Conservation (phyloP, 2,888 invertebrate genomes). For the Strigamia transsilvanica region DNA sequence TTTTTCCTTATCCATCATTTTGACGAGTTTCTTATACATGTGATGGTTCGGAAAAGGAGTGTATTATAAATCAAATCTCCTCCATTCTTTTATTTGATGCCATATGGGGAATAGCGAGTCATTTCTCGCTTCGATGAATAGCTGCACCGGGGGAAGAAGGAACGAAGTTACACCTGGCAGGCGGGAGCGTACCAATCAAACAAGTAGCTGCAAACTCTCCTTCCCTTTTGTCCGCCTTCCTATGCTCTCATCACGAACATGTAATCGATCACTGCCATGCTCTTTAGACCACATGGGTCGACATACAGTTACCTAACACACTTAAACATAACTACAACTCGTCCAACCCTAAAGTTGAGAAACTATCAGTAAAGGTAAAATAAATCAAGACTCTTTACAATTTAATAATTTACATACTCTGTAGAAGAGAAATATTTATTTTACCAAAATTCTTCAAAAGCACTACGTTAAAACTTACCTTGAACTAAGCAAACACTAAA, state of each 20-base stretch:
- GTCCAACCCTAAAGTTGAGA: neutral
- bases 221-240: conserved; percentile 27
- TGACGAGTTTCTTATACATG: conserved; percentile 32
- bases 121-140: conserved; percentile 37
- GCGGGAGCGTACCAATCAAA: conserved; percentile 28
- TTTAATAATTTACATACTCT: neutral
- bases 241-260: conserved; percentile 26
- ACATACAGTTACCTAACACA: conserved; percentile 13
- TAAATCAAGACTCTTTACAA: too few relatives aligned
- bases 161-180: conserved; percentile 41
- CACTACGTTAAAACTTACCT: too few relatives aligned
- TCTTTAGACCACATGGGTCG: conserved; percentile 1
- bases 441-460: too few relatives aligned
- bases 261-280: conserved; percentile 32
- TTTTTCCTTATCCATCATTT: conserved; percentile 6
- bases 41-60: neutral
- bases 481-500: neutral
- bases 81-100: conserved; percentile 36
- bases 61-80: conserved; percentile 22
- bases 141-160: conserved; percentile 16
- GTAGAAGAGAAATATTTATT: too few relatives aligned
- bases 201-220: conserved; percentile 43
- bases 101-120: conserved; percentile 25
- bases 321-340: conserved; percentile 24
- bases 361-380: neutral